phyloP scores from a whole-genome alignment of 2,113 vertebrate genomes.

The Callopanchax toddi region DNA sequence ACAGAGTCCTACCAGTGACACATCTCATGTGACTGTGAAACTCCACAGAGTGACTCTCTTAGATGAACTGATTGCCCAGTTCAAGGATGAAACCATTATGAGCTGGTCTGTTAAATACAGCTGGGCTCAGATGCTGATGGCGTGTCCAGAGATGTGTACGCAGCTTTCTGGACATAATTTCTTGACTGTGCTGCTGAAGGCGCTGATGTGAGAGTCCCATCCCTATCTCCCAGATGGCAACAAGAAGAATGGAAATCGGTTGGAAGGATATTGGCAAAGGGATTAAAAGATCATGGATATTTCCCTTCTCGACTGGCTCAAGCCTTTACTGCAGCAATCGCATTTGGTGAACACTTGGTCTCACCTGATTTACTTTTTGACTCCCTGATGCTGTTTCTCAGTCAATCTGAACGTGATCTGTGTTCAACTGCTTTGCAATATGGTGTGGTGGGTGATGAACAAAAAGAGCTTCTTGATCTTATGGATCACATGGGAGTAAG shows the following conservation, averaged over 20 bases:
- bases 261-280: constrained; percentile 38
- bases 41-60: background rate
- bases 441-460: constrained; percentile 12
- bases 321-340: background rate
- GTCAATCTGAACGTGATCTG: constrained; percentile 34
- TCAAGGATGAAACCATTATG: background rate
- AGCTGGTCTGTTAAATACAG: background rate
- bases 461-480: constrained; percentile 9
- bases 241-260: constrained; percentile 51
- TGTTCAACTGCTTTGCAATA: constrained; percentile 20
- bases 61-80: background rate
- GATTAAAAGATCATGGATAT: constrained; percentile 43
- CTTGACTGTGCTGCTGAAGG: constrained; percentile 39
- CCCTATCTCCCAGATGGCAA: constrained; percentile 40
- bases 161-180: constrained; percentile 38
- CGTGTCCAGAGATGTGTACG: constrained; percentile 11
- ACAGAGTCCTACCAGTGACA: background rate
- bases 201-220: constrained; percentile 37
- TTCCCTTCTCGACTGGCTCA: constrained; percentile 20
- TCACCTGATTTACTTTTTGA: constrained; percentile 27
- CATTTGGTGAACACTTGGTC: constrained; percentile 10
- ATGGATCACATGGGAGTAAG: constrained; percentile 19
- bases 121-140: background rate
- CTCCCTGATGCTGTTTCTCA: constrained; percentile 22
- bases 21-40: background rate